Percentiles rank a stretch among this genome's conserved stretches.
Conservation (phyloP, 2,888 invertebrate genomes). For the Ophion costatus region DNA sequence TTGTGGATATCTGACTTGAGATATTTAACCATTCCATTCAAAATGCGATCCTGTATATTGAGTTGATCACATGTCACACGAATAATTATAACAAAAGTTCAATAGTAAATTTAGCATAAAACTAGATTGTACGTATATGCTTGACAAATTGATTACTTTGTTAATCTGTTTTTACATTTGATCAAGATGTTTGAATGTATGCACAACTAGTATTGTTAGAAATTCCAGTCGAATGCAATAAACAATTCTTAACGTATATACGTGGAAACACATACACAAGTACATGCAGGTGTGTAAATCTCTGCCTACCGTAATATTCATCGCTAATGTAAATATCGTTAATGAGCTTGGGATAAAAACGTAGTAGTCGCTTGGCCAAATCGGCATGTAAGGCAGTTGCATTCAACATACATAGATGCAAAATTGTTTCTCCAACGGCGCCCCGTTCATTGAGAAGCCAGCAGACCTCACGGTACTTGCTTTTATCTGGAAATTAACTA, state of each 20-base stretch:
- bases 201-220: background rate
- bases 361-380: conserved; percentile 94
- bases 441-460: conserved; percentile 97
- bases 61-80: too few species aligned
- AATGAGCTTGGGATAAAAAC: conserved; percentile 97
- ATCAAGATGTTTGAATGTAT: conserved; percentile 6
- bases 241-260: background rate
- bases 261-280: background rate
- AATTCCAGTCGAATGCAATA: background rate
- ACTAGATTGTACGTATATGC: too few species aligned
- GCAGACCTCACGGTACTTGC: conserved; percentile 91
- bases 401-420: conserved; percentile 96
- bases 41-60: too few species aligned
- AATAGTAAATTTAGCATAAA: too few species aligned
- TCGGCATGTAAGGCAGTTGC: conserved; percentile 96
- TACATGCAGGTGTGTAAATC: background rate
- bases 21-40: too few species aligned
- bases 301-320: conserved; percentile 95
- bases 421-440: conserved; percentile 97
- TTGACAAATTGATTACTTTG: conserved; percentile 30
- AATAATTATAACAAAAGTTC: too few species aligned
- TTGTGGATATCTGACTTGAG: too few species aligned
- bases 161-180: conserved; percentile 40
- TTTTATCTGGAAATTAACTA: conserved; percentile 75
- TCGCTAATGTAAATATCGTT: conserved; percentile 98